Conservation (phyloP, 2,113 vertebrate species). For the Vireo altiloquus region DNA sequence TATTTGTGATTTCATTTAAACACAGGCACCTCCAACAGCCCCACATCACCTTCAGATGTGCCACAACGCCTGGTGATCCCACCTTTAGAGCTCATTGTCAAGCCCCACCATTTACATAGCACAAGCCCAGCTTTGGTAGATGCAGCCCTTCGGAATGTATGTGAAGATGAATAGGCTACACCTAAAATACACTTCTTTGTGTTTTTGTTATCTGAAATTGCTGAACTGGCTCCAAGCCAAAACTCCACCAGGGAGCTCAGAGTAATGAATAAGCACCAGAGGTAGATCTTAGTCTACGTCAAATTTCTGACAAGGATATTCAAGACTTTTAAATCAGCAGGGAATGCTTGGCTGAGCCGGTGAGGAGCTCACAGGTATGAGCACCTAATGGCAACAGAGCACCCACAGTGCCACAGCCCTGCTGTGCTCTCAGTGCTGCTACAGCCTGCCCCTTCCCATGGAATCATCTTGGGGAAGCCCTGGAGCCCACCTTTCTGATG, state of each 20-base stretch:
- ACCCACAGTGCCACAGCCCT: rapidly evolving
- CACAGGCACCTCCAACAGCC: background rate
- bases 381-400: background rate
- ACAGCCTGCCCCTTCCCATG: background rate
- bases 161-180: background rate
- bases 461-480: background rate
- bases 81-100: background rate
- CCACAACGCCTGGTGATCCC: rapidly evolving
- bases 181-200: background rate
- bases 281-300: background rate
- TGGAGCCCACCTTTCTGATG: background rate
- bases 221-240: background rate
- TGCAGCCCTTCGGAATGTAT: background rate
- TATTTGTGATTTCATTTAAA: background rate
- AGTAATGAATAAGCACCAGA: background rate
- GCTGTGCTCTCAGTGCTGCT: background rate
- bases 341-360: rapidly evolving
- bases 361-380: background rate
- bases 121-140: background rate
- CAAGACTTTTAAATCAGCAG: background rate
- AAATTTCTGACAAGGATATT: background rate
- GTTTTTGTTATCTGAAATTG: background rate
- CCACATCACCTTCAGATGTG: background rate
- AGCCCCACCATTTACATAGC: background rate
- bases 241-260: rapidly evolving